A percentile compares a stretch with the other conserved stretches of the same genome.
These are phyloP conservation scores for Ptilodon capucinus DNA, from an alignment of 2,888 invertebrate genomes.

Conservation along the genomic window DNA sequence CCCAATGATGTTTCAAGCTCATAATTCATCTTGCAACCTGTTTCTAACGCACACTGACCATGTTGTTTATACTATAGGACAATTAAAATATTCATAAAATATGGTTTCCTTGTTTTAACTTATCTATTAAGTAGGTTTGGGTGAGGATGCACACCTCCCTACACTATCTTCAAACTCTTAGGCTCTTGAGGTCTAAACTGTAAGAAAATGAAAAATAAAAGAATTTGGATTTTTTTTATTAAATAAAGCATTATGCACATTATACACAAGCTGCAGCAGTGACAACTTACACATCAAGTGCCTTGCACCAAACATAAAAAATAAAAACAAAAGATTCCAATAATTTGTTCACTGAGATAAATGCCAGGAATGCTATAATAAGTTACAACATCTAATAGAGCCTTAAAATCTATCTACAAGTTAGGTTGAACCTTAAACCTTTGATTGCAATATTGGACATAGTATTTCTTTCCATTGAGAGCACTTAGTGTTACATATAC, in stretches of 20 bases:
- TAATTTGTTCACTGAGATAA: slow-evolving; percentile 35
- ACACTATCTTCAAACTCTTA: too few species aligned
- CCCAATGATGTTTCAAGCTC: slow-evolving; percentile 61
- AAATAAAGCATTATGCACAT: slow-evolving; percentile 40
- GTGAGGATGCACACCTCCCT: too few species aligned
- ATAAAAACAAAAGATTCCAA: slow-evolving; percentile 36
- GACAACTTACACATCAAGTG: slow-evolving; percentile 33
- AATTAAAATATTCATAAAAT: slow-evolving; percentile 63
- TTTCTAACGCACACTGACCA: slow-evolving; percentile 53
- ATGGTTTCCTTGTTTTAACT: background rate
- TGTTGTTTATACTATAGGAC: slow-evolving; percentile 54
- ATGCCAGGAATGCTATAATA: slow-evolving; percentile 46
- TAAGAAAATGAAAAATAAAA: slow-evolving; percentile 6
- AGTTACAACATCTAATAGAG: slow-evolving; percentile 29
- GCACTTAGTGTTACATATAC: background rate
- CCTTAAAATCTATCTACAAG: slow-evolving; percentile 30
- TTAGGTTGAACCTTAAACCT: background rate
- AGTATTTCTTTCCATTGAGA: background rate
- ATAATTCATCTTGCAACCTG: slow-evolving; percentile 59
- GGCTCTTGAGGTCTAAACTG: too few species aligned
- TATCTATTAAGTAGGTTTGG: too few species aligned
- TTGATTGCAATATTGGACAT: background rate
- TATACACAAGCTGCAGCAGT: too few species aligned
- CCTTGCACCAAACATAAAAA: slow-evolving; percentile 52
- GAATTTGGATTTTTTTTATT: slow-evolving; percentile 38